Percentiles rank a stretch among this genome's conserved stretches.
Conservation (phyloP, 2,888 invertebrate species). For the Pegoplata infirma region DNA sequence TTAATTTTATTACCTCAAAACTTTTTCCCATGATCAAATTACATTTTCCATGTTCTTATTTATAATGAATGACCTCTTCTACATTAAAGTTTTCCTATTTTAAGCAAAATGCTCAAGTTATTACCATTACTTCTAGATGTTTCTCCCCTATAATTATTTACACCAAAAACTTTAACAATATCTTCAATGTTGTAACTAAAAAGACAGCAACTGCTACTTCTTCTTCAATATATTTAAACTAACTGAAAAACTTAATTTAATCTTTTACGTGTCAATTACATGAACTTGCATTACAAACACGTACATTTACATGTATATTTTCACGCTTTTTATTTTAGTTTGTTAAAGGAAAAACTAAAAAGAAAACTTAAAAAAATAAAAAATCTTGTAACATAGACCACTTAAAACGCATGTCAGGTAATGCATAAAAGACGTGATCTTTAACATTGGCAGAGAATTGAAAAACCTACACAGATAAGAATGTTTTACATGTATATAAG, state of each 20-base stretch:
- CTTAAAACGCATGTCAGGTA: constrained; percentile 54
- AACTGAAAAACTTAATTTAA: constrained; percentile 55
- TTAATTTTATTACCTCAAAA: too few species aligned
- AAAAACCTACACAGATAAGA: too few species aligned
- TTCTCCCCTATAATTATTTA: too few species aligned
- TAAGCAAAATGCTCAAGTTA: too few species aligned
- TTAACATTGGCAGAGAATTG: constrained; percentile 32
- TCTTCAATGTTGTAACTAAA: not conserved
- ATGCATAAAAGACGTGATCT: constrained; percentile 56
- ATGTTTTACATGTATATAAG: too few species aligned
- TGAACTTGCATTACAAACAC: constrained; percentile 35
- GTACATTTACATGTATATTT: constrained; percentile 3
- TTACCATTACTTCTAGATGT: too few species aligned
- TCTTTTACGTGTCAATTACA: constrained; percentile 59
- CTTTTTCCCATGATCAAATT: too few species aligned
- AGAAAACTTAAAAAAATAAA: not conserved
- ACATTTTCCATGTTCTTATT: too few species aligned
- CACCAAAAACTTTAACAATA: constrained; percentile 13
- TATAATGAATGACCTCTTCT: too few species aligned
- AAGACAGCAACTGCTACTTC: not conserved
- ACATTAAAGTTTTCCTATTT: too few species aligned
- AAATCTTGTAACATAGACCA: constrained; percentile 25
- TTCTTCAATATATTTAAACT: constrained; percentile 26
- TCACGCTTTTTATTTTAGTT: not conserved
- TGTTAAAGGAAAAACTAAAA: not conserved